A percentile compares a stretch with the other conserved stretches of the same genome.
These are phyloP conservation scores for Eucera pruinosa DNA, from an alignment of 2,888 invertebrate species.

Conservation along the genomic window DNA sequence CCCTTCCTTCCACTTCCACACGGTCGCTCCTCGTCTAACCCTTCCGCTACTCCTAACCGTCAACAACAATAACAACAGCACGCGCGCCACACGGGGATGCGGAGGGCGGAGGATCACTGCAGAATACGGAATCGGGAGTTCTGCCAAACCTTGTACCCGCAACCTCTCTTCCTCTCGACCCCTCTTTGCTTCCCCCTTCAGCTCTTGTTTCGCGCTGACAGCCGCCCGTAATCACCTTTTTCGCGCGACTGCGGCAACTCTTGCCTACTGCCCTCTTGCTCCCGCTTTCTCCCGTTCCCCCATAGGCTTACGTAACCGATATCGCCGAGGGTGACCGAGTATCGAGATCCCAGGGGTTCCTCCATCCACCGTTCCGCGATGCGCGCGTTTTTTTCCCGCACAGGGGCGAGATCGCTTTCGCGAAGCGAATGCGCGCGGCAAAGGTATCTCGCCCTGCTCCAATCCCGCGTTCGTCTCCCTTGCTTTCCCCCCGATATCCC, in stretches of 20 bases:
- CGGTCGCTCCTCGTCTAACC: too few relatives aligned
- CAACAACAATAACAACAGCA: conserved; percentile 53
- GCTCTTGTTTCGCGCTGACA: conserved; percentile 20
- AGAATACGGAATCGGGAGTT: conserved; percentile 61
- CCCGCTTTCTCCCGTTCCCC: neutral
- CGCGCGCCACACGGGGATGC: conserved; percentile 42
- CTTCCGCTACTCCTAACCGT: neutral
- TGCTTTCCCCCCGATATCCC: too few relatives aligned
- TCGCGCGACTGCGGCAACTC: conserved; percentile 39
- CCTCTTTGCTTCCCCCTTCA: neutral
- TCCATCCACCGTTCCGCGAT: neutral
- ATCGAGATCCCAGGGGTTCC: neutral
- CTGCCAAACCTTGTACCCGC: conserved; percentile 59
- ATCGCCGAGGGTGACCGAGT: neutral
- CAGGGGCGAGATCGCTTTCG: neutral
- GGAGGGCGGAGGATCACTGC: conserved; percentile 59
- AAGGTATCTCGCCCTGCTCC: too few relatives aligned
- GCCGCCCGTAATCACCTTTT: conserved; percentile 50
- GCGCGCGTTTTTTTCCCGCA: neutral
- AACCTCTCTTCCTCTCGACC: conserved; percentile 17
- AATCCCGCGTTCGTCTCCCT: too few relatives aligned
- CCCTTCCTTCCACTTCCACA: neutral
- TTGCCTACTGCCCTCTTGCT: neutral
- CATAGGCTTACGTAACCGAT: conserved; percentile 28
- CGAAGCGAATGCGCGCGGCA: too few relatives aligned